phyloP scores from a whole-genome alignment of 2,888 invertebrate species.

The Orthosia incerta region DNA sequence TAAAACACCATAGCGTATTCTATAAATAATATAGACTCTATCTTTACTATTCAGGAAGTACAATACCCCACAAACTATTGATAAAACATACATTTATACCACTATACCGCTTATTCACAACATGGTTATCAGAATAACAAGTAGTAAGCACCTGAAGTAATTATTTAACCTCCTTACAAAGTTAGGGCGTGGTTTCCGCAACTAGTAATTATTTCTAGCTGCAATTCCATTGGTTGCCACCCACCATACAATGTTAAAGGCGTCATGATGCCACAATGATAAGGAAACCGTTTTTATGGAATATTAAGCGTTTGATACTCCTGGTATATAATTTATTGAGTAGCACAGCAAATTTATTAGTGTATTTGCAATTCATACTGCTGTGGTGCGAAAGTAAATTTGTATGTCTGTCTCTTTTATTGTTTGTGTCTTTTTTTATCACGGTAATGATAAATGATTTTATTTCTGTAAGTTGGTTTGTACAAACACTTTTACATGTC shows the following conservation, averaged over 20 bases:
- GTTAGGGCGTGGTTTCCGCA: slow-evolving; percentile 45
- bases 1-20: neutral
- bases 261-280: slow-evolving; percentile 22
- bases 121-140: slow-evolving; percentile 42
- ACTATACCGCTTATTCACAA: slow-evolving; percentile 13
- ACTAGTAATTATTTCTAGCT: slow-evolving; percentile 40
- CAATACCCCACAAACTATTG: slow-evolving; percentile 5
- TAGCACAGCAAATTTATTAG: slow-evolving; percentile 40
- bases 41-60: neutral
- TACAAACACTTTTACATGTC: too few relatives aligned
- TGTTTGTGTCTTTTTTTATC: too few relatives aligned
- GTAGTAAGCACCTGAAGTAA: slow-evolving; percentile 34
- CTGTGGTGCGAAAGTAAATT: too few relatives aligned
- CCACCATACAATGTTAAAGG: slow-evolving; percentile 18
- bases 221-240: slow-evolving; percentile 36
- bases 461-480: too few relatives aligned
- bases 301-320: slow-evolving; percentile 18
- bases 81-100: neutral
- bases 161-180: slow-evolving; percentile 31
- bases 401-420: too few relatives aligned
- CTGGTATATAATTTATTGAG: slow-evolving; percentile 32
- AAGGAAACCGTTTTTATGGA: slow-evolving; percentile 38
- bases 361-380: slow-evolving; percentile 22
- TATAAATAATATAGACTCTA: neutral
- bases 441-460: too few relatives aligned